Evolutionary conservation across 2,797 vertebrate genomes (phyloP).

Genomic region (Muraenolepis orangiensis): DNA sequence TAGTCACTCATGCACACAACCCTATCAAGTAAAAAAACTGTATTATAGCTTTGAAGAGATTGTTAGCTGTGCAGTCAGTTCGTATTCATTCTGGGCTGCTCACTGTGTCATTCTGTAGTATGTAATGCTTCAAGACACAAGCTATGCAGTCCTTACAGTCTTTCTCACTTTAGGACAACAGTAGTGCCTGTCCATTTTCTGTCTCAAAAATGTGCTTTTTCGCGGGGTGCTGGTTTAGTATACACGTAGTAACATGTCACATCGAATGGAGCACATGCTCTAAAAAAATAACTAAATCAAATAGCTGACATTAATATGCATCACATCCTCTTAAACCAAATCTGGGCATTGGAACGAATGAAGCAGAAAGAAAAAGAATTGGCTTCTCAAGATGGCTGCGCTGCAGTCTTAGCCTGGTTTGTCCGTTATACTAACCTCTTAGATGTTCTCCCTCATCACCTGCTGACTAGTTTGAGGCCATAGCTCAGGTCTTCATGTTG

Average conservation of each 20-base stretch:
- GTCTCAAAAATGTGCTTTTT: neutral
- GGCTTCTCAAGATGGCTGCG: conserved; percentile 56
- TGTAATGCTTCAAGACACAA: neutral
- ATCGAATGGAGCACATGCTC: conserved; percentile 38
- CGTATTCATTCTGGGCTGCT: conserved; percentile 12
- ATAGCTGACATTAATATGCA: conserved; percentile 55
- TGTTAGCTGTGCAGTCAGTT: conserved; percentile 6
- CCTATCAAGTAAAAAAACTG: neutral
- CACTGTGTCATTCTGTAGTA: conserved; percentile 7
- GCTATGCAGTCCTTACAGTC: neutral
- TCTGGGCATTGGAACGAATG: conserved; percentile 43
- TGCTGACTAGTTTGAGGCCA: conserved; percentile 40
- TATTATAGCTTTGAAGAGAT: conserved; percentile 2
- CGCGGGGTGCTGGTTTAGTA: neutral
- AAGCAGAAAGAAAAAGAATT: conserved; percentile 47
- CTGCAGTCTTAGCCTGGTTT: conserved; percentile 47
- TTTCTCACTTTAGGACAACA: neutral
- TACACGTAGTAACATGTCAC: conserved; percentile 42
- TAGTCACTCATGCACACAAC: conserved; percentile 8
- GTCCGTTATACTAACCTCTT: conserved; percentile 65
- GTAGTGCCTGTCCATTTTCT: neutral
- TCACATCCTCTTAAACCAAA: conserved; percentile 52
- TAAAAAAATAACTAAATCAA: conserved; percentile 13
- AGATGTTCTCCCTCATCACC: conserved; percentile 55
- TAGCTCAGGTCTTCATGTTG: conserved; percentile 36